phyloP scores from a whole-genome alignment of 2,888 invertebrate genomes.

The Diploptera punctata region DNA sequence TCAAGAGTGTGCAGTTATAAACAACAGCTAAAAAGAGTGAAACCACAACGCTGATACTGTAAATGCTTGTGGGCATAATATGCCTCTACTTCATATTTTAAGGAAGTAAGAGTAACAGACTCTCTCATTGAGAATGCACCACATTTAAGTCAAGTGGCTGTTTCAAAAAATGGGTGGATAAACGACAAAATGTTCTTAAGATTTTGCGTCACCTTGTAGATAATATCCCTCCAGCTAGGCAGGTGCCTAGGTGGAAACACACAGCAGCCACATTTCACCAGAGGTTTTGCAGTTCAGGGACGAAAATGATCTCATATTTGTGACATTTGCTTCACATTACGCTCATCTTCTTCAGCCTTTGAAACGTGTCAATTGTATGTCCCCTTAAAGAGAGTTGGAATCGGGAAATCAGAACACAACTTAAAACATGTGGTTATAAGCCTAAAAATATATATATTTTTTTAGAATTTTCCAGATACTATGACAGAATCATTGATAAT shows the following conservation, averaged over 20 bases:
- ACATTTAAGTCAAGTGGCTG: not conserved
- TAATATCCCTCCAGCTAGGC: not conserved
- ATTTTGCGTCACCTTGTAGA: not conserved
- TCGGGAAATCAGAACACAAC: not conserved
- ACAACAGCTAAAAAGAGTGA: not conserved
- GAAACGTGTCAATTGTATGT: not conserved
- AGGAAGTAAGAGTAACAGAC: not conserved
- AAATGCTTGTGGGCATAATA: not conserved
- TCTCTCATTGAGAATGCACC: not conserved
- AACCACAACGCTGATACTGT: not conserved
- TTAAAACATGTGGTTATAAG: constrained; percentile 12
- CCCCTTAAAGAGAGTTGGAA: not conserved
- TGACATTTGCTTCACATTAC: not conserved
- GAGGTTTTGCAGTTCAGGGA: not conserved
- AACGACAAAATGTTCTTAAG: not conserved
- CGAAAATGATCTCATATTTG: not conserved
- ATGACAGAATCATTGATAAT: not conserved
- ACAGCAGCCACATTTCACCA: not conserved
- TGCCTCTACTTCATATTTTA: not conserved
- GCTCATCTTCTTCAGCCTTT: not conserved
- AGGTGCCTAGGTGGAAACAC: not conserved
- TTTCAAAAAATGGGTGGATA: not conserved
- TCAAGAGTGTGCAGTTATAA: not conserved
- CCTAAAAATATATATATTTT: not conserved
- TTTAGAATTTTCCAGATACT: not conserved